phyloP scores from a whole-genome alignment of 2,888 invertebrate species.

The Melieria picta region DNA sequence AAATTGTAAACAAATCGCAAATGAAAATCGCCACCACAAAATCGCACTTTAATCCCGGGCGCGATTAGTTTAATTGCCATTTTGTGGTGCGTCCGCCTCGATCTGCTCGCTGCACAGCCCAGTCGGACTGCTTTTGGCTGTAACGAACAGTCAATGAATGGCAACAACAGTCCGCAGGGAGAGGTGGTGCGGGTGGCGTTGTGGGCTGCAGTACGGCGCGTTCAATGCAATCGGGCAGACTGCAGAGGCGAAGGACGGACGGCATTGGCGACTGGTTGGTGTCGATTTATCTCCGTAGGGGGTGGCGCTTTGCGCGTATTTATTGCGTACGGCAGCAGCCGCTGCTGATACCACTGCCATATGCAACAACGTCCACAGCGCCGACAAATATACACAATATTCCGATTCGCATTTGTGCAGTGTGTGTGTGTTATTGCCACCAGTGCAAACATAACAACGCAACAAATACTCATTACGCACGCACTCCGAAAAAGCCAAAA shows the following conservation, averaged over 20 bases:
- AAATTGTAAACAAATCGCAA: conserved; percentile 44
- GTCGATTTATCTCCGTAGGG: conserved; percentile 51
- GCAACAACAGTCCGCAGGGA: conserved; percentile 1
- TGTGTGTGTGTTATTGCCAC: conserved; percentile 1
- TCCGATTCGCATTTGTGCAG: conserved; percentile 51
- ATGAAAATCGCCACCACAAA: conserved; percentile 55
- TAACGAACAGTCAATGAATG: conserved; percentile 1
- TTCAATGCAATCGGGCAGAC: no score
- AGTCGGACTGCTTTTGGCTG: neutral
- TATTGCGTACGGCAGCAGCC: conserved; percentile 12
- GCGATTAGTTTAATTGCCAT: conserved; percentile 67
- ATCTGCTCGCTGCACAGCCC: no score
- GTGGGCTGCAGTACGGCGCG: neutral
- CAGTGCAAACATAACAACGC: no score
- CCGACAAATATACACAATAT: conserved; percentile 14
- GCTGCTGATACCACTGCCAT: conserved; percentile 4
- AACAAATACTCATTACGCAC: no score
- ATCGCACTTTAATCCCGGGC: conserved; percentile 63
- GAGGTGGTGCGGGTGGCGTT: neutral
- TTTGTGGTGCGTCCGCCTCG: conserved; percentile 42
- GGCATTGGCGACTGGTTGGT: conserved; percentile 29
- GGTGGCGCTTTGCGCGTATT: conserved; percentile 27
- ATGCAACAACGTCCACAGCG: neutral
- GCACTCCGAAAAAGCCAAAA: no score
- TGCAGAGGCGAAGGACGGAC: neutral